A percentile compares a stretch with the other conserved stretches of the same genome.
Evolutionary conservation across 2,888 invertebrate species (phyloP).

Genomic region (Philopedon plagiatum): DNA sequence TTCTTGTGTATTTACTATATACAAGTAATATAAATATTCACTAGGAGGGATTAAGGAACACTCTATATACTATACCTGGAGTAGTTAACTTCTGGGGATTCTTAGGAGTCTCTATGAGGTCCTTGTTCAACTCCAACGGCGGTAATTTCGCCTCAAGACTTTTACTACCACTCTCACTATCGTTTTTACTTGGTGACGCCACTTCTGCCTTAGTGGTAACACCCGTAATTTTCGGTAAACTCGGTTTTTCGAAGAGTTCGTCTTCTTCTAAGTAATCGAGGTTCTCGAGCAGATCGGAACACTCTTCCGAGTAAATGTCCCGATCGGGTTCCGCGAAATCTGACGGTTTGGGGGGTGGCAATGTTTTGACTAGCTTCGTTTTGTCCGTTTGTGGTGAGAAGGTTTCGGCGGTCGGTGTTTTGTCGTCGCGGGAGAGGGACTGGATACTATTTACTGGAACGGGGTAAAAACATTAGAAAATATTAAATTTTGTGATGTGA

Average conservation of each 20-base stretch:
- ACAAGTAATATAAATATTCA: no score
- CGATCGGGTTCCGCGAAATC: conserved; percentile 64
- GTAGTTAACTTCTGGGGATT: conserved; percentile 66
- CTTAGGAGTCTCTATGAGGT: conserved; percentile 68
- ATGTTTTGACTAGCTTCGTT: conserved; percentile 55
- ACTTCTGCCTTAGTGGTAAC: conserved; percentile 27
- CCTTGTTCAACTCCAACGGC: conserved; percentile 71
- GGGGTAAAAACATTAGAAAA: no score
- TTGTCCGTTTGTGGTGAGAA: conserved; percentile 64
- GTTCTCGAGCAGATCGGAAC: conserved; percentile 65
- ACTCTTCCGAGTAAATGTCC: conserved; percentile 67
- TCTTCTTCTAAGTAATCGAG: conserved; percentile 62
- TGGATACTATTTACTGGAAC: conserved; percentile 68
- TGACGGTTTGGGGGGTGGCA: conserved; percentile 63
- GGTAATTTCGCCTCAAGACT: conserved; percentile 33
- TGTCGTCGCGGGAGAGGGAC: conserved; percentile 67
- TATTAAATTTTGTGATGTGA: no score
- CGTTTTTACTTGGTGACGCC: conserved; percentile 7
- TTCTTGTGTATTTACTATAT: no score
- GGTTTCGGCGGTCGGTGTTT: conserved; percentile 68
- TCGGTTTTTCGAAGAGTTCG: conserved; percentile 36
- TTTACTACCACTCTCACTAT: conserved; percentile 12
- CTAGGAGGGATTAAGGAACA: no score
- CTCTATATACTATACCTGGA: conserved; percentile 61
- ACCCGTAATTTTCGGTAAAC: conserved; percentile 22